Percentiles rank a stretch among this genome's conserved stretches.
Evolutionary conservation across 2,797 vertebrate species (phyloP).

Genomic region (Sebastes iracundus): DNA sequence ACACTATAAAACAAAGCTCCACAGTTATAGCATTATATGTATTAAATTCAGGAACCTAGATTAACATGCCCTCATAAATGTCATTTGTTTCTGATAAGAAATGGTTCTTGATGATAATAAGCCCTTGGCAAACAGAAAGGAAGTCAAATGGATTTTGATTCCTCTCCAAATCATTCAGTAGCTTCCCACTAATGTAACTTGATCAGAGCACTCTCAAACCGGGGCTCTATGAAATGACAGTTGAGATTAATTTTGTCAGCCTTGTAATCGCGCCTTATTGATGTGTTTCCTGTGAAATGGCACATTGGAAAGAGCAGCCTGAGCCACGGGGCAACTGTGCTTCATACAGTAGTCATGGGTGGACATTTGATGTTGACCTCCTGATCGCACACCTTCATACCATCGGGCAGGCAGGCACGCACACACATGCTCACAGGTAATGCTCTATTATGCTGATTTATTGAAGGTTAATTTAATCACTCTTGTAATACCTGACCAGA

Average conservation of each 20-base stretch:
- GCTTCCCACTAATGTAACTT: slow-evolving; percentile 77
- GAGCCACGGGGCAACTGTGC: slow-evolving; percentile 71
- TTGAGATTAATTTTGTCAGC: slow-evolving; percentile 80
- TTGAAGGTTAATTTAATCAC: slow-evolving; percentile 81
- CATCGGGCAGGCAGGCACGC: slow-evolving; percentile 35
- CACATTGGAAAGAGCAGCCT: slow-evolving; percentile 76
- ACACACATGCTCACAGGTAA: slow-evolving; percentile 64
- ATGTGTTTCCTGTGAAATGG: slow-evolving; percentile 80
- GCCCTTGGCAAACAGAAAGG: slow-evolving; percentile 69
- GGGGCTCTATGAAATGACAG: slow-evolving; percentile 76
- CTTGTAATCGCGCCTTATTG: slow-evolving; percentile 82
- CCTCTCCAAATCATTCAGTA: slow-evolving; percentile 72
- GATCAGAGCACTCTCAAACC: slow-evolving; percentile 78
- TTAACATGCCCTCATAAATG: slow-evolving; percentile 60
- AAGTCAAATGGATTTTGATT: slow-evolving; percentile 76
- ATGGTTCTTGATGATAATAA: slow-evolving; percentile 54
- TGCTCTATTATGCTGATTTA: slow-evolving; percentile 77
- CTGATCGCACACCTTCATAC: slow-evolving; percentile 54
- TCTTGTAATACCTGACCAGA: slow-evolving; percentile 77
- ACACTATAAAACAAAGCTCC: slow-evolving; percentile 17
- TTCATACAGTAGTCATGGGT: slow-evolving; percentile 56
- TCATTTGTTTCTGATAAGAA: slow-evolving; percentile 56
- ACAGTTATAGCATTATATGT: slow-evolving; percentile 15
- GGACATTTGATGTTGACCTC: slow-evolving; percentile 69
- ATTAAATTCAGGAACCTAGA: slow-evolving; percentile 43